Percentiles rank a stretch among this genome's conserved stretches.
Conservation (phyloP, 2,113 vertebrate genomes). For the Lepidothrix coronata region DNA sequence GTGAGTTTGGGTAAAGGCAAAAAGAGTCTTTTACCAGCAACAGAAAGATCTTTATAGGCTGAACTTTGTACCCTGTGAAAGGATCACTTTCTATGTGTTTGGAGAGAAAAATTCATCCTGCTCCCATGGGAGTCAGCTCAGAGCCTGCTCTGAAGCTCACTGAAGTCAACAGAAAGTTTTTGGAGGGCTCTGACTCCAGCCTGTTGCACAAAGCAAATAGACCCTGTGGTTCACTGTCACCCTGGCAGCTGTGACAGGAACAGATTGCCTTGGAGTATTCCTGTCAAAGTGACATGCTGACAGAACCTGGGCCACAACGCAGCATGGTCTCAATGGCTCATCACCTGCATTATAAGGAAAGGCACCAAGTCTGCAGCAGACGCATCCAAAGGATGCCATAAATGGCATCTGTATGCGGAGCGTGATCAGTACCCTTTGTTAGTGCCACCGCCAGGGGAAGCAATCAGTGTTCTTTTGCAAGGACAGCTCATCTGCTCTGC, state of each 20-base stretch:
- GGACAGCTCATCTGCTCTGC: neutral
- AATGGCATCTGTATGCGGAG: neutral
- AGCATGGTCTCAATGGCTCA: neutral
- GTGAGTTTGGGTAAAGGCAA: neutral
- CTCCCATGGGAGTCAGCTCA: neutral
- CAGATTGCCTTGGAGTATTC: neutral
- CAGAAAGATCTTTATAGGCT: neutral
- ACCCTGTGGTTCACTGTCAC: rapidly evolving
- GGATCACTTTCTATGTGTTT: neutral
- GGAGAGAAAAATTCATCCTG: neutral
- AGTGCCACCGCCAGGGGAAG: neutral
- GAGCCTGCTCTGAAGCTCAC: neutral
- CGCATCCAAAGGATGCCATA: neutral
- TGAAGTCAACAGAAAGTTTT: neutral
- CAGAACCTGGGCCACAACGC: neutral
- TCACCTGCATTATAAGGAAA: neutral
- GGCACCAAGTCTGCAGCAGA: neutral
- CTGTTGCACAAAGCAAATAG: neutral
- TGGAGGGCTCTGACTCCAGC: rapidly evolving
- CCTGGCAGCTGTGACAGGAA: neutral
- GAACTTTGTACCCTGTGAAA: neutral
- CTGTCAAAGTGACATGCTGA: neutral
- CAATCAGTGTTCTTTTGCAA: neutral
- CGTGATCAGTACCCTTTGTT: neutral
- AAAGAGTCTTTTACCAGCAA: neutral